Evolutionary conservation across 1,140 invertebrate genomes (phyloP), one percentile per base, ranked within the genome.

Genomic region (Sminthurinus signatus): DNA sequence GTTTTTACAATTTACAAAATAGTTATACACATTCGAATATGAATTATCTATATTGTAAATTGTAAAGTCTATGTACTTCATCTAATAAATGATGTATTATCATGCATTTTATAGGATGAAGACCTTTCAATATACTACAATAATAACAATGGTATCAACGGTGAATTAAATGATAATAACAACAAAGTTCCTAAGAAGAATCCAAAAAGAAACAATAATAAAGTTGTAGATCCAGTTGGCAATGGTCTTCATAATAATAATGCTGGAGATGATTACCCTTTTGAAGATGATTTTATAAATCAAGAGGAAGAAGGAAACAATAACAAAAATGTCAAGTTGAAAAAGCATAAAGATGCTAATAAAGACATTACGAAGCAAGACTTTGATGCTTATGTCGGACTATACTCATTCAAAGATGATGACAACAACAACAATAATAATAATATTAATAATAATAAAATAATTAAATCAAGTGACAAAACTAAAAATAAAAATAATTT

Each of bases 241-340:
- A 12, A 19, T 48, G 5, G 19, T 48, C 21, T 8, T 48, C 21
- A 19, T 8, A 48, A 10, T 19, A 19, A 19, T 8, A 48, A 19
- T 19, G 21, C 5, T 48, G 19, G 21, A n/a, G 36, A 36, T 19
- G 66, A 68, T 15, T 69, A 69, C 42, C 67, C 67, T 12, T 69
- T 69, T 54, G 67, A 69, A 23, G 67, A 69, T 48, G 64, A 62
- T 43, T 62, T 69, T 46, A 42, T 19, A 8, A 50, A 48, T 43
- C 25, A 57, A 5, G 52, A 55, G 12, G 52, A 57, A n/a, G 50
- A 59, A 25, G 51, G 54, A 23, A 31, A 55, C 46, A 21, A 61
- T 2, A 31, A 25, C 5, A 25, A 12, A 25, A 67, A 43, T 14
- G 31, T 17, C 4, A 59, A 57, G n/a, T 15, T 42, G 23, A 42